phyloP scores from a whole-genome alignment of 2,888 invertebrate species.

The Pteria penguin region DNA sequence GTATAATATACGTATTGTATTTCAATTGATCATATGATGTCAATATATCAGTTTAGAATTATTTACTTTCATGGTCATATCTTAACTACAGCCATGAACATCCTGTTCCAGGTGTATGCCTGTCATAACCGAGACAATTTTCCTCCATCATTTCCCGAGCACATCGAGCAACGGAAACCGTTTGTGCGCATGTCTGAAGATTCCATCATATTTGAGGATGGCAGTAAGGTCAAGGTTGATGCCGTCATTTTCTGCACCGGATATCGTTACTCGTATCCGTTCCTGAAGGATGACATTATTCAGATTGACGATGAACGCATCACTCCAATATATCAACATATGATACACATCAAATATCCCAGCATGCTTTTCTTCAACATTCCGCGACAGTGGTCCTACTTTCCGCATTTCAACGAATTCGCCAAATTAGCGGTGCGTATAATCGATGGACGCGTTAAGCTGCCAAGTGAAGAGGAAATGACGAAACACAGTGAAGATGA shows the following conservation, averaged over 20 bases:
- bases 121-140: constrained; percentile 11
- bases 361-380: constrained; percentile 90
- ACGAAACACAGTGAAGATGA: constrained; percentile 85
- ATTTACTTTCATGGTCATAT: no score
- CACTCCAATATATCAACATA: constrained; percentile 90
- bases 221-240: constrained; percentile 83
- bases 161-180: constrained; percentile 8
- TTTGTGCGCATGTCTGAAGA: constrained; percentile 80
- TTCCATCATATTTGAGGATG: constrained; percentile 82
- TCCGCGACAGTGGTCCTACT: constrained; percentile 89
- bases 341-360: constrained; percentile 89
- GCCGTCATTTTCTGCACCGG: constrained; percentile 88
- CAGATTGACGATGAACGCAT: constrained; percentile 89
- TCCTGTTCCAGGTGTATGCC: constrained; percentile 16
- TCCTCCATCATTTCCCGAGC: constrained; percentile 9
- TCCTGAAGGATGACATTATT: constrained; percentile 86
- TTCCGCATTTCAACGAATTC: constrained; percentile 91
- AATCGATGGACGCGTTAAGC: constrained; percentile 83
- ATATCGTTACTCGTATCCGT: constrained; percentile 88
- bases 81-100: no score
- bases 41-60: no score
- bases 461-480: constrained; percentile 86
- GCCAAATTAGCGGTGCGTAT: constrained; percentile 85
- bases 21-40: no score
- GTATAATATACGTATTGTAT: no score